These are phyloP conservation scores for Mormyrops attenuatus DNA, from an alignment of 2,797 vertebrate species.

Conservation along the genomic window DNA sequence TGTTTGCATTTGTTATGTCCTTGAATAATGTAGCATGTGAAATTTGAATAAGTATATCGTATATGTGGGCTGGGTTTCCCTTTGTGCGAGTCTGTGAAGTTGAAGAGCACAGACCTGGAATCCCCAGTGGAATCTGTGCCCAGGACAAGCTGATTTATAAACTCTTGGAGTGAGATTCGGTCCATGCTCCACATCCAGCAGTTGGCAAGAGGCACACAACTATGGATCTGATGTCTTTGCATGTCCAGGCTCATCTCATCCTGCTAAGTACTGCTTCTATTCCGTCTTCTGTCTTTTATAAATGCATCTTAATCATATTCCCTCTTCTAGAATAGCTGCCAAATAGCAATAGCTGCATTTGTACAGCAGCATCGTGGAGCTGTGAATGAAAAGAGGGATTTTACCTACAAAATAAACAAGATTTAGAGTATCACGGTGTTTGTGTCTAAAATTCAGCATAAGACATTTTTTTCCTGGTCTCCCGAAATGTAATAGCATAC, in stretches of 20 bases:
- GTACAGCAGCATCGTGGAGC: not conserved
- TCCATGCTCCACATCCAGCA: not conserved
- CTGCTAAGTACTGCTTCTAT: not conserved
- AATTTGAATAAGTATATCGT: not conserved
- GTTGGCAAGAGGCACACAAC: not conserved
- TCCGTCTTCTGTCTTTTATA: not conserved
- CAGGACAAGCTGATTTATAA: not conserved
- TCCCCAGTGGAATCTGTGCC: not conserved
- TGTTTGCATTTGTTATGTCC: not conserved
- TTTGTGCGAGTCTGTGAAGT: not conserved
- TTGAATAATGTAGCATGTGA: not conserved
- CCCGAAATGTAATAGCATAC: constrained; percentile 40
- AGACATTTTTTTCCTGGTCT: constrained; percentile 35
- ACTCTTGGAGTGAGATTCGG: not conserved
- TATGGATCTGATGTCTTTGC: not conserved
- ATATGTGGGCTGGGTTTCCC: not conserved
- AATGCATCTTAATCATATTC: not conserved
- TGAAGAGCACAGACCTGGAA: not conserved
- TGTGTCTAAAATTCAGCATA: not conserved
- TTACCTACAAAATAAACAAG: not conserved
- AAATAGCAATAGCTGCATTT: not conserved
- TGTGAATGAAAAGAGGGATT: not conserved
- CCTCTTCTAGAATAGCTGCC: not conserved
- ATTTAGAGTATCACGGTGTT: not conserved
- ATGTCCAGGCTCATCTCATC: not conserved